These are phyloP conservation scores for Lampropteryx suffumata DNA, from an alignment of 2,888 invertebrate genomes.

Conservation along the genomic window DNA sequence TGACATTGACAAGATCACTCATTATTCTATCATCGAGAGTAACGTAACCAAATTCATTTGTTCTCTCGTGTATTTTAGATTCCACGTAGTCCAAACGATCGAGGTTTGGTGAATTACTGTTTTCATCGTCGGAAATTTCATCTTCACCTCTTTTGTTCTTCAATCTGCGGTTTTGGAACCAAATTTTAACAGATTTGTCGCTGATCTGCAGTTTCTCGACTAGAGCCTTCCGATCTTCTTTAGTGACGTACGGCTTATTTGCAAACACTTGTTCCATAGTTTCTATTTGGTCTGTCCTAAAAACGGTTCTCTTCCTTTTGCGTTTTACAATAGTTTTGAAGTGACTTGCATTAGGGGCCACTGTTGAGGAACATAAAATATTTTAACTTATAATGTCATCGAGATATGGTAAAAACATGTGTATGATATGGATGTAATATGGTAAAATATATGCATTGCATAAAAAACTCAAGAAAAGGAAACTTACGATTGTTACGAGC, in stretches of 20 bases:
- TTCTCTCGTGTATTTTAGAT: conserved; percentile 46
- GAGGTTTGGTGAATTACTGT: conserved; percentile 19
- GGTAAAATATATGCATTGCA: not conserved
- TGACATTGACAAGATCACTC: conserved; percentile 44
- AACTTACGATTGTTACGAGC: conserved; percentile 43
- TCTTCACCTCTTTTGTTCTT: conserved; percentile 81
- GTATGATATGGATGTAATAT: too few relatives aligned
- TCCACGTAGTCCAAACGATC: conserved; percentile 48
- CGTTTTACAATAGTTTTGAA: conserved; percentile 48
- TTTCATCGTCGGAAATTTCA: conserved; percentile 12
- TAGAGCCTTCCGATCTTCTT: conserved; percentile 86
- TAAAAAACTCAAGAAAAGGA: not conserved
- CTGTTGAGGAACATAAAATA: conserved; percentile 28
- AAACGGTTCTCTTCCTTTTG: conserved; percentile 88
- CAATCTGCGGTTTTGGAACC: conserved; percentile 91
- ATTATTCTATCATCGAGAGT: conserved; percentile 51
- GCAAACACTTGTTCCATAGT: conserved; percentile 88
- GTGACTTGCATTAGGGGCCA: conserved; percentile 32
- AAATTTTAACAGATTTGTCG: conserved; percentile 89
- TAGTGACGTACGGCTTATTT: conserved; percentile 85
- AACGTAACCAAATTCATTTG: conserved; percentile 54
- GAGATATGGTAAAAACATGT: too few relatives aligned
- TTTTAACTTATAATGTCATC: too few relatives aligned
- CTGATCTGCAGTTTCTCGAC: conserved; percentile 83
- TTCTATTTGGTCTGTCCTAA: conserved; percentile 87